Conservation (phyloP, 2,888 invertebrate species). For the Andrena bucephala region DNA sequence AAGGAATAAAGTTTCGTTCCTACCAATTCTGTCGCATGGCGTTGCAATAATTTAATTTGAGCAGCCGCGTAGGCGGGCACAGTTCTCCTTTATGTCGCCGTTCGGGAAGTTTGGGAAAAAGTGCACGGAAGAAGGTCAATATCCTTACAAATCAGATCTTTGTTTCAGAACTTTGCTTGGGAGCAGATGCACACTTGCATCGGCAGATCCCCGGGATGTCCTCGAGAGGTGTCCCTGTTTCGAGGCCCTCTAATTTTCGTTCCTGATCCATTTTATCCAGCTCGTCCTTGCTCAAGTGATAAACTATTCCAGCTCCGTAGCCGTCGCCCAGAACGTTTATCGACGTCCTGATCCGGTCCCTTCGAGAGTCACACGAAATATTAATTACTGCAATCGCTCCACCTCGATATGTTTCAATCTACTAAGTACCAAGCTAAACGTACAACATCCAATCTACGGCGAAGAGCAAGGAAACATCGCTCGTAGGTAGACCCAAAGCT, state of each 20-base stretch:
- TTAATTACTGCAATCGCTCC: not conserved
- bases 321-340: constrained; percentile 92
- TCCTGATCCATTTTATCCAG: constrained; percentile 83
- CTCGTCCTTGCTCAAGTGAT: constrained; percentile 88
- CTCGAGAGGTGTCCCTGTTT: constrained; percentile 71
- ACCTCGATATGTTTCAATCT: not conserved
- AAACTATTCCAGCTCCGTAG: constrained; percentile 91
- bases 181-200: constrained; percentile 5
- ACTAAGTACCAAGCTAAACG: constrained; percentile 61
- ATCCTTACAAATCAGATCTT: constrained; percentile 70
- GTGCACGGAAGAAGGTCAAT: not conserved
- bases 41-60: constrained; percentile 11
- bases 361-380: constrained; percentile 66
- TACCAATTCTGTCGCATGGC: constrained; percentile 2
- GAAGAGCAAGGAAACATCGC: constrained; percentile 88
- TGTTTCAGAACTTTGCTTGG: constrained; percentile 72
- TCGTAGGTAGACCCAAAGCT: constrained; percentile 88
- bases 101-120: constrained; percentile 7
- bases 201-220: constrained; percentile 39
- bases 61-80: constrained; percentile 13
- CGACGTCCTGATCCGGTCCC: constrained; percentile 87
- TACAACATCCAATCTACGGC: constrained; percentile 90
- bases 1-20: constrained; percentile 29
- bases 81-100: constrained; percentile 17
- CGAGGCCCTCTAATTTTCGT: constrained; percentile 75